These are phyloP conservation scores for Pituophis catenifer DNA, from an alignment of 2,113 vertebrate genomes.

Conservation along the genomic window DNA sequence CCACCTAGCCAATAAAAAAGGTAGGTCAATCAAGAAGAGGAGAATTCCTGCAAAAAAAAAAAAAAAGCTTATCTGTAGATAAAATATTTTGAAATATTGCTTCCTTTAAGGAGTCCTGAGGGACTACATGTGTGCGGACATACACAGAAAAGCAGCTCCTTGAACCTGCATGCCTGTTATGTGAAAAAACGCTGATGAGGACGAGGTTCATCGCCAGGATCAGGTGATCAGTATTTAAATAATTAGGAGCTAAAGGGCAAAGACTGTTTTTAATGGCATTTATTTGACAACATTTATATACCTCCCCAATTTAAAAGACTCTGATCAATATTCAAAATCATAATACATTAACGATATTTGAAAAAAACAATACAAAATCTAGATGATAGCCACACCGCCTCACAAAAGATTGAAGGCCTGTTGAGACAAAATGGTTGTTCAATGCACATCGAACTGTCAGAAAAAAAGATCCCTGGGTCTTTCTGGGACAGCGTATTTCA, in stretches of 20 bases:
- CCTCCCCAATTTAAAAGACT: not conserved
- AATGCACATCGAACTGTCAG: not conserved
- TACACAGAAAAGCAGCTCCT: not conserved
- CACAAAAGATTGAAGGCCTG: not conserved
- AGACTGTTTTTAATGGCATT: not conserved
- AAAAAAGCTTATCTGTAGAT: not conserved
- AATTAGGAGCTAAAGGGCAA: conserved; percentile 4
- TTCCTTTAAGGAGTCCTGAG: conserved; percentile 22
- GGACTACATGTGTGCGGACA: not conserved
- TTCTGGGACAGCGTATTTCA: not conserved
- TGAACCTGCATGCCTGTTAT: not conserved
- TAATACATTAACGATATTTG: not conserved
- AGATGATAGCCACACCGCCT: not conserved
- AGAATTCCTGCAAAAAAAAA: conserved; percentile 4
- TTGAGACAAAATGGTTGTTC: not conserved
- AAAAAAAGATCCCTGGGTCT: not conserved
- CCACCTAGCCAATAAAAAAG: not conserved
- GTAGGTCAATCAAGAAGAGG: not conserved
- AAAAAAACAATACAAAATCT: not conserved
- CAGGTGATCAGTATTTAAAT: not conserved
- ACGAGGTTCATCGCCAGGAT: not conserved
- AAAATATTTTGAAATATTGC: conserved; percentile 29
- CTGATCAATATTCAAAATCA: not conserved
- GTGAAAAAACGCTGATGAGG: not conserved
- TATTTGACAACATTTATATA: not conserved